These are phyloP conservation scores for Oryzias celebensis DNA, from an alignment of 2,113 vertebrate genomes.

Conservation along the genomic window DNA sequence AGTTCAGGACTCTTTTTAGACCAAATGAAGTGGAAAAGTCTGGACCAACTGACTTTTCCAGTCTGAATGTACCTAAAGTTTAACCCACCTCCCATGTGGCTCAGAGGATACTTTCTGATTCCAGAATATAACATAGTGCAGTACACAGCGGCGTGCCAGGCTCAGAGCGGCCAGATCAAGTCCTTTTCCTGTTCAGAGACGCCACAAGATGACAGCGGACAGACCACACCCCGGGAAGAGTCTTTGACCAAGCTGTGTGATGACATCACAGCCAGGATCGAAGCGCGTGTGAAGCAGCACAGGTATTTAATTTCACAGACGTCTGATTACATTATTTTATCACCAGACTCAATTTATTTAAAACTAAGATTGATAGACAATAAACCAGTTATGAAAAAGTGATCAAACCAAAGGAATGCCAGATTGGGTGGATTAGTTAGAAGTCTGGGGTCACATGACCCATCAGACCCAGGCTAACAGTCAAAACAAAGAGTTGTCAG, in stretches of 20 bases:
- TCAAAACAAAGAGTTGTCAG: too few species aligned
- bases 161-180: constrained; percentile 72
- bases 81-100: background rate
- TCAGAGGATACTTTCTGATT: background rate
- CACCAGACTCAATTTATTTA: too few species aligned
- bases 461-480: too few species aligned
- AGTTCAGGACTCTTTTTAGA: too few species aligned
- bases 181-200: constrained; percentile 78
- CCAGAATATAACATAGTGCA: constrained; percentile 65
- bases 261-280: constrained; percentile 68
- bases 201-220: constrained; percentile 62
- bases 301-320: constrained; percentile 12
- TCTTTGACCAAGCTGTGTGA: constrained; percentile 79
- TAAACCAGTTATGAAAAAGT: too few species aligned
- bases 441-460: too few species aligned
- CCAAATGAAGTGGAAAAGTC: too few species aligned
- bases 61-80: background rate
- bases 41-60: too few species aligned
- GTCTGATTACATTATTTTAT: background rate
- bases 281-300: constrained; percentile 62
- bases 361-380: too few species aligned
- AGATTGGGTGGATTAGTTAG: too few species aligned
- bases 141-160: constrained; percentile 57
- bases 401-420: too few species aligned
- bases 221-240: constrained; percentile 63